Evolutionary conservation across 1,140 invertebrate species (phyloP), one percentile per base, ranked within the genome.

Genomic region (Brachionus manjavacas): DNA sequence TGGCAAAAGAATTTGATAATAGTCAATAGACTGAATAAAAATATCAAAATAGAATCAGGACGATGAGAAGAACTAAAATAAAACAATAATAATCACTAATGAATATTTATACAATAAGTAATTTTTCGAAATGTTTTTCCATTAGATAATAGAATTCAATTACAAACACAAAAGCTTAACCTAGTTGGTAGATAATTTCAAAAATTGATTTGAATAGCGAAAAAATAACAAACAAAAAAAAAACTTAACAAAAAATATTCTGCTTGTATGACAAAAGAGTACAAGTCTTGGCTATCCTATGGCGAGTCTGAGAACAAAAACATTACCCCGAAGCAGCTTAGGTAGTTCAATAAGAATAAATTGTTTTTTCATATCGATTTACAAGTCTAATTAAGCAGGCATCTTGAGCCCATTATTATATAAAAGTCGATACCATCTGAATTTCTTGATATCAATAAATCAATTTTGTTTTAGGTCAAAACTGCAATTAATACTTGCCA

Each of bases 381-480:
- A 72, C 35, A 39, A 39, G 35, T 39, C n/a, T 72, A 72, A 72
- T 41, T 72, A 72, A 72, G 11, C 68, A 7, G 41, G 68, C 68
- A 72, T 72, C 68, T 72, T 72, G 68, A 72, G 68, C 68, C 35
- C 31, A 72, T 72, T 72, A 72, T 72, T 72, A 72, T 72, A 72
- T 72, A 72, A 72, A 72, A 41, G 31, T 39, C 25, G 31, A 68
- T 68, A 31, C 14, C 66, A 68, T 39, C 16, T 39, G 35, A 41
- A 41, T 72, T 68, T 23, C 25, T 68, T 72, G 68, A 72, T 41
- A 43, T 72, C 68, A 23, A 72, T 72, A 72, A 72, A 72, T 72
- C 68, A 72, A 72, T 72, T 72, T 72, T 72, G 16, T 72, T 72
- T 72, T 72, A 72, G 68, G 68, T 72, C 39, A 72, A 41, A 72